These are phyloP conservation scores for Bombus affinis DNA, from an alignment of 1,140 invertebrate genomes.

Conservation along the genomic window DNA sequence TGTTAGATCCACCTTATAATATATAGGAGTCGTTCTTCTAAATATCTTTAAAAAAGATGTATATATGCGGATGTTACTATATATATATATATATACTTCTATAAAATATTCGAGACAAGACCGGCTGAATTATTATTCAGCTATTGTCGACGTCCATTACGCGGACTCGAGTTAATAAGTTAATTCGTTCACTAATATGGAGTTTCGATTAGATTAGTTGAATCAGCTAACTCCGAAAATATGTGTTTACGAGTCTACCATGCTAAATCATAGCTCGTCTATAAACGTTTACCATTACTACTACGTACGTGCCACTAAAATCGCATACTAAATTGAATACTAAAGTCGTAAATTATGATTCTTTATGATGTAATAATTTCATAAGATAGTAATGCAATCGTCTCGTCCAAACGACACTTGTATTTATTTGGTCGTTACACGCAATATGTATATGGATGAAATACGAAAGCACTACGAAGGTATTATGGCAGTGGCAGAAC, in stretches of 20 bases:
- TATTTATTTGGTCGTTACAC: neutral
- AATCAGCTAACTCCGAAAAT: neutral
- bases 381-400: neutral
- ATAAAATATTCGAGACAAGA: conserved; percentile 3
- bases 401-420: neutral
- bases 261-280: conserved; percentile 18
- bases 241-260: neutral
- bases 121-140: neutral
- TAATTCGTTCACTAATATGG: conserved; percentile 21
- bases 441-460: neutral
- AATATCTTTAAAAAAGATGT: conserved; percentile 4
- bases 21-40: neutral
- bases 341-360: conserved; percentile 2
- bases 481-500: conserved; percentile 37
- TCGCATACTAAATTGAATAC: conserved; percentile 7
- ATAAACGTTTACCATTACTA: neutral
- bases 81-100: neutral
- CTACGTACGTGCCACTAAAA: conserved; percentile 13
- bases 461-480: neutral
- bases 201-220: neutral
- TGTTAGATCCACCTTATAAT: neutral
- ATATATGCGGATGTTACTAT: neutral
- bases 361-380: neutral
- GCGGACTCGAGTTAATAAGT: conserved; percentile 31
- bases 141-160: no score